Evolutionary conservation across 2,888 invertebrate genomes (phyloP).

Genomic region (Nipponacmea schrenckii): DNA sequence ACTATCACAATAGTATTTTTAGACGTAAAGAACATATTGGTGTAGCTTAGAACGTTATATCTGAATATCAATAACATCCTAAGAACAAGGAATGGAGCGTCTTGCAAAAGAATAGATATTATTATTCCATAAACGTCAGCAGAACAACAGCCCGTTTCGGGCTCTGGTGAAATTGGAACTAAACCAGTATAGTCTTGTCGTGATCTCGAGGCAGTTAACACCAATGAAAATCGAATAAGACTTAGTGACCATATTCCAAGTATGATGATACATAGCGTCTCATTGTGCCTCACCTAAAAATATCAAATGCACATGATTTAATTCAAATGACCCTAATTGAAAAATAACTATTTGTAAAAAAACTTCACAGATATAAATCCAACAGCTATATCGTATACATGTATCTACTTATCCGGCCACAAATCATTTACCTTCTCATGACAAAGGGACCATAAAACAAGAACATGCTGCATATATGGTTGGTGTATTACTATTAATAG

Average conservation of each 20-base stretch:
- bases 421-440: no score
- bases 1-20: constrained; percentile 89
- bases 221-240: constrained; percentile 92
- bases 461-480: no score
- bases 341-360: no score
- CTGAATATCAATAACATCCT: constrained; percentile 84
- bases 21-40: constrained; percentile 96
- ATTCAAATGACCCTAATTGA: no score
- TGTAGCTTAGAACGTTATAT: constrained; percentile 90
- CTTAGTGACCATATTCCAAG: constrained; percentile 93
- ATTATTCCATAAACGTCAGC: constrained; percentile 88
- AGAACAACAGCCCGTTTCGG: constrained; percentile 75
- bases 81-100: constrained; percentile 88
- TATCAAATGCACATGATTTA: background rate
- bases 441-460: no score
- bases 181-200: constrained; percentile 61
- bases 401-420: no score
- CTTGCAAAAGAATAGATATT: constrained; percentile 84
- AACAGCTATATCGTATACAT: no score
- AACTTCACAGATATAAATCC: no score
- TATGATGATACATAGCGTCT: constrained; percentile 83
- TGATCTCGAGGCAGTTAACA: constrained; percentile 82
- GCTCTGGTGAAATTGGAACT: constrained; percentile 9
- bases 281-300: constrained; percentile 72
- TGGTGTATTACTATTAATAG: no score